These are phyloP conservation scores for Paramuricea clavata DNA, from an alignment of 92 coral and sea anemone species.

Conservation along the genomic window DNA sequence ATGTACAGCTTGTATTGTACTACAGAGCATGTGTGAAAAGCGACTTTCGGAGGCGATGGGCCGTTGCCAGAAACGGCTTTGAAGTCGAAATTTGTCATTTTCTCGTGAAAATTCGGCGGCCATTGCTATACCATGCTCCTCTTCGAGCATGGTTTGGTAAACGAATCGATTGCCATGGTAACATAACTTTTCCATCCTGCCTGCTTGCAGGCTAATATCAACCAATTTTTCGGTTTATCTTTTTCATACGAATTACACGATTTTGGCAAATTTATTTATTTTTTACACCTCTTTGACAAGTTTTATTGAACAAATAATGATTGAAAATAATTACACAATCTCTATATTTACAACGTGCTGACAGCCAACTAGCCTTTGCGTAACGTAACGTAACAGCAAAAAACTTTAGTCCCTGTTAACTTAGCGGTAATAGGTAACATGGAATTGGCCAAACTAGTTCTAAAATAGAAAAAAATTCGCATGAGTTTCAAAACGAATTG, in stretches of 20 bases:
- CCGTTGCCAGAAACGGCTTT: slow-evolving; percentile 26
- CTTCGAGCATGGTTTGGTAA: background rate
- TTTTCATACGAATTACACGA: too few relatives aligned
- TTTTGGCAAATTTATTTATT: background rate
- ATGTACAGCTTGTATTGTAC: slow-evolving; percentile 70
- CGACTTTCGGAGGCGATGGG: slow-evolving; percentile 75
- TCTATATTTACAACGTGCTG: background rate
- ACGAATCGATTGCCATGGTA: background rate
- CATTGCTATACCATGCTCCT: slow-evolving; percentile 17
- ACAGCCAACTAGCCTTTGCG: too few relatives aligned
- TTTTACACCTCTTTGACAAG: background rate
- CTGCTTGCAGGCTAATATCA: too few relatives aligned
- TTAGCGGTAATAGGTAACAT: slow-evolving; percentile 6
- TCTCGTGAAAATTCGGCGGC: background rate
- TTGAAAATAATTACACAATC: background rate
- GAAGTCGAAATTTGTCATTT: slow-evolving; percentile 27
- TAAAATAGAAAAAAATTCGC: background rate
- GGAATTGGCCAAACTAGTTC: slow-evolving; percentile 24
- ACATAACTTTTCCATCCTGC: too few relatives aligned
- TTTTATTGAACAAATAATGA: background rate
- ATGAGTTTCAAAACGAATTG: too few relatives aligned
- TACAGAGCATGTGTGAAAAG: slow-evolving; percentile 89
- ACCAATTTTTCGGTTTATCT: too few relatives aligned
- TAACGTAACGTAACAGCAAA: background rate
- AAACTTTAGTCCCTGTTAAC: background rate